A percentile compares a stretch with the other conserved stretches of the same genome.
These are phyloP conservation scores for Cephus runcator DNA, from an alignment of 2,888 invertebrate genomes.

Conservation along the genomic window DNA sequence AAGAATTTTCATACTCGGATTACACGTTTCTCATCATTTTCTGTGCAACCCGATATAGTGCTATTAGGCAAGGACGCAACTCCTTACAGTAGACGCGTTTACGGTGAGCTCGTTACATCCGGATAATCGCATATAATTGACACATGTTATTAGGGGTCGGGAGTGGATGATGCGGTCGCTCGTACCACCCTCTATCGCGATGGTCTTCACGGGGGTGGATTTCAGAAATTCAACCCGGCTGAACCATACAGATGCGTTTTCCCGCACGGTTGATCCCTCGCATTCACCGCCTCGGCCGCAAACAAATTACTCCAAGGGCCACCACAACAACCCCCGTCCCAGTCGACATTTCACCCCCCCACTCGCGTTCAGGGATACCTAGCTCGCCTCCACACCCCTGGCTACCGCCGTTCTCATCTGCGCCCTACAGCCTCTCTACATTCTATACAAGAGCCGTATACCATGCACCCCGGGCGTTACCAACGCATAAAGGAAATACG, in stretches of 20 bases:
- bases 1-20: not conserved
- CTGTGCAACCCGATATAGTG: not conserved
- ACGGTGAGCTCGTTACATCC: not conserved
- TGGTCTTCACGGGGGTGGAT: constrained; percentile 4
- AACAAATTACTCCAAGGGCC: constrained; percentile 26
- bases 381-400: not conserved
- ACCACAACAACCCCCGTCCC: constrained; percentile 6
- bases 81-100: not conserved
- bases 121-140: not conserved
- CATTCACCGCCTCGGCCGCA: constrained; percentile 22
- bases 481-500: constrained; percentile 30
- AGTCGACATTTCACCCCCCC: not conserved
- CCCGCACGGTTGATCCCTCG: constrained; percentile 19
- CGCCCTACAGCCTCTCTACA: not conserved
- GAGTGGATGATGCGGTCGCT: not conserved
- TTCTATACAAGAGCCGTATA: not conserved
- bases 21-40: not conserved
- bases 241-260: constrained; percentile 18
- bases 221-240: constrained; percentile 5
- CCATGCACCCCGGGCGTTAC: constrained; percentile 24
- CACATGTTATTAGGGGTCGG: not conserved
- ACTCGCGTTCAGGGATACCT: not conserved
- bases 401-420: not conserved
- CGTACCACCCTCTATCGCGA: not conserved
- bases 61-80: not conserved